Evolutionary conservation across 1,140 invertebrate species (phyloP).

Genomic region (Homarus americanus): DNA sequence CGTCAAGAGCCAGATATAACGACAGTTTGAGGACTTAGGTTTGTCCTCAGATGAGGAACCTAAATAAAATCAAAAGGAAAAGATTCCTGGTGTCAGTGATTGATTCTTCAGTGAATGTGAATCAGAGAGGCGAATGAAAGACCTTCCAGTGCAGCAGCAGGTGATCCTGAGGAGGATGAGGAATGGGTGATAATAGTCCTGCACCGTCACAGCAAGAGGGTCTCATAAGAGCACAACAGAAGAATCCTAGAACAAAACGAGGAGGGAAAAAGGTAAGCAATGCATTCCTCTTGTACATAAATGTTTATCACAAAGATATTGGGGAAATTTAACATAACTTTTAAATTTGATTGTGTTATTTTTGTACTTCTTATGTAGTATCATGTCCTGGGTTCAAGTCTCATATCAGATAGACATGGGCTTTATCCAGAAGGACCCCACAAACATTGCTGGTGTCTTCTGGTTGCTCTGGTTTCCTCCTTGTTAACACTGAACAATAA

Average conservation of each 20-base stretch:
- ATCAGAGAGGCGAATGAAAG: conserved; percentile 40
- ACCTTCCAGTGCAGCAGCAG: conserved; percentile 8
- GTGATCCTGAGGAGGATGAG: conserved; percentile 37
- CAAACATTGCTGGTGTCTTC: too few species aligned
- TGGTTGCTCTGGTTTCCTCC: too few species aligned
- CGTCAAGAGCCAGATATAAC: conserved; percentile 53
- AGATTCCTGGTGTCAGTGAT: conserved; percentile 13
- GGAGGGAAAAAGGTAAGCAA: conserved; percentile 52
- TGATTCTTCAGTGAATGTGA: conserved; percentile 61
- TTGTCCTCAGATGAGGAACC: conserved; percentile 57
- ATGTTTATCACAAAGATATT: background rate
- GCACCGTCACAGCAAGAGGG: conserved; percentile 4
- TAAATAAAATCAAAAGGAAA: conserved; percentile 26
- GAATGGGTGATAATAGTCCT: conserved; percentile 27
- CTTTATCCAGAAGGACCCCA: too few species aligned
- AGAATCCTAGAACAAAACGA: conserved; percentile 54
- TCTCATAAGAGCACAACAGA: conserved; percentile 49
- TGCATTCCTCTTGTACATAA: background rate
- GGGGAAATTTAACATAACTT: too few species aligned
- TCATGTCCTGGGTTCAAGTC: too few species aligned
- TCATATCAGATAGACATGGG: too few species aligned
- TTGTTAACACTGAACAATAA: too few species aligned
- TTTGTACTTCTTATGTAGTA: too few species aligned
- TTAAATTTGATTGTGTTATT: too few species aligned
- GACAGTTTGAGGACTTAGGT: conserved; percentile 58